Evolutionary conservation across 2,113 vertebrate species (phyloP).

Genomic region (Ctenodactylus gundi): DNA sequence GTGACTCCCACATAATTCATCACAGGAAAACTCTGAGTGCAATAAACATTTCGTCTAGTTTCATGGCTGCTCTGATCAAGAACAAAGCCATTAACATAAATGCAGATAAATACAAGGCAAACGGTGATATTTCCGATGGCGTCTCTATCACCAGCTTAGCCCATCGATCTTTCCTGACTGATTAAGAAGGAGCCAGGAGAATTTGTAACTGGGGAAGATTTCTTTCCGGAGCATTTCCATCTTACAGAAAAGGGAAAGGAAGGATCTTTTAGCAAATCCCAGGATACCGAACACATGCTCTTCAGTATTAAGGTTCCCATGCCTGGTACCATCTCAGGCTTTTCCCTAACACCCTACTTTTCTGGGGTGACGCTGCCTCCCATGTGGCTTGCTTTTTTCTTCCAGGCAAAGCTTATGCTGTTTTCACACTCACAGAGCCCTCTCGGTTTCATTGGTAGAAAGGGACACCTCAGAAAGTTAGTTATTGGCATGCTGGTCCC

Average conservation of each 20-base stretch:
- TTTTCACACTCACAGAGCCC: not conserved
- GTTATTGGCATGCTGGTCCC: not conserved
- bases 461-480: not conserved
- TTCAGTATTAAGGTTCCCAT: not conserved
- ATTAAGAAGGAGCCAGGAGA: conserved; percentile 24
- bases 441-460: not conserved
- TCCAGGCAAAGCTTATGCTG: not conserved
- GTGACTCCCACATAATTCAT: conserved; percentile 57
- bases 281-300: not conserved
- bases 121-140: conserved; percentile 57
- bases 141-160: conserved; percentile 56
- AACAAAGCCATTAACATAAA: conserved; percentile 76
- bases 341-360: not conserved
- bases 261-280: not conserved
- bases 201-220: conserved; percentile 39
- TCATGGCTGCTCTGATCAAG: conserved; percentile 58
- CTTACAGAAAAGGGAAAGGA: not conserved
- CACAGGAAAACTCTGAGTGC: conserved; percentile 43
- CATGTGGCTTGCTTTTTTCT: not conserved
- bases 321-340: not conserved
- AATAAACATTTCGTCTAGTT: conserved; percentile 44
- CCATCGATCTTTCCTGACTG: conserved; percentile 67
- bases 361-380: not conserved
- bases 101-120: conserved; percentile 71
- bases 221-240: conserved; percentile 13